phyloP scores from a whole-genome alignment of 2,888 invertebrate genomes.

The Steromphala cineraria region DNA sequence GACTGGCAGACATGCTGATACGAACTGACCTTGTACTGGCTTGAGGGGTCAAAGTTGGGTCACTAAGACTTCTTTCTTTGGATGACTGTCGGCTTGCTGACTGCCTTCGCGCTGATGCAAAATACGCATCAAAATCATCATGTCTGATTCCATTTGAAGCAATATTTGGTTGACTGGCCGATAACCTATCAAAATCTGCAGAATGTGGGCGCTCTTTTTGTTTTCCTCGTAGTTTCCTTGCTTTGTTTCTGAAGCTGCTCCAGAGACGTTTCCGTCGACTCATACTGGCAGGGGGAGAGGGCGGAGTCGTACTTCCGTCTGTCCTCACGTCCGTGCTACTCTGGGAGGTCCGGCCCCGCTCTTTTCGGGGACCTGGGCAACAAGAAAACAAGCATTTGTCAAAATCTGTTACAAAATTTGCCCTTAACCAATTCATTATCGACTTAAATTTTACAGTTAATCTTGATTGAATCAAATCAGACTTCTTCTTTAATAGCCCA shows the following conservation, averaged over 20 bases:
- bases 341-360: slow-evolving; percentile 29
- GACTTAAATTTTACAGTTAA: no score
- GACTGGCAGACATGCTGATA: slow-evolving; percentile 20
- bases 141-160: slow-evolving; percentile 16
- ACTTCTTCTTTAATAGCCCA: no score
- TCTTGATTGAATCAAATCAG: no score
- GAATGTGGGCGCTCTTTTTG: slow-evolving; percentile 24
- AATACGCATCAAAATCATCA: slow-evolving; percentile 29
- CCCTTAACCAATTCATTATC: no score
- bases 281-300: slow-evolving; percentile 14
- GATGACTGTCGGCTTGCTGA: slow-evolving; percentile 13
- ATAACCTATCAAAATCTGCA: slow-evolving; percentile 26
- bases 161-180: slow-evolving; percentile 41
- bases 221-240: slow-evolving; percentile 17
- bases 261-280: slow-evolving; percentile 30
- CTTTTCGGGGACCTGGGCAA: slow-evolving; percentile 30
- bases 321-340: slow-evolving; percentile 36
- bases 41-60: slow-evolving; percentile 39
- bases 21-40: slow-evolving; percentile 4
- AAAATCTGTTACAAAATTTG: background rate
- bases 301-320: slow-evolving; percentile 8
- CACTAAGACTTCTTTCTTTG: slow-evolving; percentile 42
- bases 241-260: slow-evolving; percentile 41
- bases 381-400: background rate
- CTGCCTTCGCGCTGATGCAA: slow-evolving; percentile 8